phyloP scores from a whole-genome alignment of 2,888 invertebrate species.

The Gnatocerus cornutus region DNA sequence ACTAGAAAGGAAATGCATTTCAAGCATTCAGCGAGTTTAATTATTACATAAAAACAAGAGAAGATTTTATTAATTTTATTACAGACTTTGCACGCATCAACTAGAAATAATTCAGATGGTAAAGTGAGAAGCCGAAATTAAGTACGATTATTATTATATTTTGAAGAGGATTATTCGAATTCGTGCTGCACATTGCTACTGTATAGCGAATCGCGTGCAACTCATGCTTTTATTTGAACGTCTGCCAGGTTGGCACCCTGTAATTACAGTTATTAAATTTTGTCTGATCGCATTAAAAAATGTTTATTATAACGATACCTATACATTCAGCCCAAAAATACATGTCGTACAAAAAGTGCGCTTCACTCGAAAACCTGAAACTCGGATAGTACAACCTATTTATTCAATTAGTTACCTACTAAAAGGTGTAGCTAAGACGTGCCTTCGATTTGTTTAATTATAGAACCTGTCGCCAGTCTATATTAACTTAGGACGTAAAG shows the following conservation, averaged over 20 bases:
- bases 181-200: slow-evolving; percentile 55
- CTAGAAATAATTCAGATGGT: too few species aligned
- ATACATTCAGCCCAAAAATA: slow-evolving; percentile 31
- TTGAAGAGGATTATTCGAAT: slow-evolving; percentile 38
- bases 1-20: slow-evolving; percentile 25
- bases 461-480: slow-evolving; percentile 49
- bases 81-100: too few species aligned
- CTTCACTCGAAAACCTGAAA: background rate
- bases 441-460: slow-evolving; percentile 51
- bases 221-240: slow-evolving; percentile 55
- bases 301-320: slow-evolving; percentile 43
- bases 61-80: too few species aligned
- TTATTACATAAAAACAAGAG: too few species aligned
- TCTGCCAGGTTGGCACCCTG: slow-evolving; percentile 58
- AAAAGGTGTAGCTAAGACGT: slow-evolving; percentile 45
- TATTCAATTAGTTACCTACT: slow-evolving; percentile 43
- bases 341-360: background rate
- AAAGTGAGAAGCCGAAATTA: slow-evolving; percentile 9
- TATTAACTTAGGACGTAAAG: slow-evolving; percentile 49
- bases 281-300: slow-evolving; percentile 58
- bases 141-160: slow-evolving; percentile 31
- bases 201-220: slow-evolving; percentile 61
- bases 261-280: slow-evolving; percentile 59
- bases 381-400: slow-evolving; percentile 23
- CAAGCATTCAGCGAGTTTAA: background rate